These are phyloP conservation scores for Chloropsis hardwickii DNA, from an alignment of 2,113 vertebrate genomes.

Conservation along the genomic window DNA sequence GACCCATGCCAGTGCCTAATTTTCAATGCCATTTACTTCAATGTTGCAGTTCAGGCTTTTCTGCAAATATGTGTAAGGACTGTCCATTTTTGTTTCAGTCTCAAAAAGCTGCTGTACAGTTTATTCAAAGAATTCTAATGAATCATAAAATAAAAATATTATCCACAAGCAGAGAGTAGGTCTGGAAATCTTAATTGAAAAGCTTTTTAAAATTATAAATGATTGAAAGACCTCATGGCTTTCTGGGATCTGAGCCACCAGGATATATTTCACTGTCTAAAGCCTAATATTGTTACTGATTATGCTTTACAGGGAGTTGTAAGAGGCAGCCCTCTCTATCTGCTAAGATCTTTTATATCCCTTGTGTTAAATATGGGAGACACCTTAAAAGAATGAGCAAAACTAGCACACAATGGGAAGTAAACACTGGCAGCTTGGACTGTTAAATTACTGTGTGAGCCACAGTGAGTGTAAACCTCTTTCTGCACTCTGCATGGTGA, in stretches of 20 bases:
- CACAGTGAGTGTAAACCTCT: neutral
- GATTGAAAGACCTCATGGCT: neutral
- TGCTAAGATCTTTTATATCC: neutral
- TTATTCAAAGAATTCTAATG: neutral
- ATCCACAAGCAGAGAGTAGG: neutral
- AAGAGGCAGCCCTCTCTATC: neutral
- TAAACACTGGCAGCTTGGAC: neutral
- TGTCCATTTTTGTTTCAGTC: neutral
- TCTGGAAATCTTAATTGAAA: neutral
- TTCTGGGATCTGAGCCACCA: neutral
- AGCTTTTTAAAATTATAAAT: neutral
- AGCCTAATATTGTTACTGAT: neutral
- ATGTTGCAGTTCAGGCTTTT: neutral
- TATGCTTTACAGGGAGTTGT: neutral
- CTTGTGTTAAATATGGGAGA: neutral
- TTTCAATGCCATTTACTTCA: neutral
- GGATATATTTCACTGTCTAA: neutral
- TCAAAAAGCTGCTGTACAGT: neutral
- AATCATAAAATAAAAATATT: neutral
- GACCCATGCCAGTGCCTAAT: neutral
- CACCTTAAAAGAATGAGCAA: neutral
- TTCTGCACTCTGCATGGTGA: neutral
- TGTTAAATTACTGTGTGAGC: neutral
- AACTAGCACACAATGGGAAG: fast-evolving
- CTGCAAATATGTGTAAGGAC: neutral